A percentile compares a stretch with the other conserved stretches of the same genome.
Evolutionary conservation across 2,888 invertebrate genomes (phyloP).

Genomic region (Oligia latruncula): DNA sequence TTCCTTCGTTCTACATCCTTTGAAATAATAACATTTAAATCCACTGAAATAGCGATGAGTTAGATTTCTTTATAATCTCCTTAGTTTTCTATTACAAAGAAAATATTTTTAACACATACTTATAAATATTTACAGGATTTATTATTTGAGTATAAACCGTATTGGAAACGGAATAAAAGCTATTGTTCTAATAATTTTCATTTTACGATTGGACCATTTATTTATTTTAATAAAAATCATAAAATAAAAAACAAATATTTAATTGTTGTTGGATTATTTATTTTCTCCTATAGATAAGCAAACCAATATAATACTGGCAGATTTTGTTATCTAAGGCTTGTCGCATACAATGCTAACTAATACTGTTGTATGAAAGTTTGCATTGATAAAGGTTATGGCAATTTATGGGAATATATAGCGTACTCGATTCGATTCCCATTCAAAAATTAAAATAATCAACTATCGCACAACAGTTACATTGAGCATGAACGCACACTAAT

Average conservation of each 20-base stretch:
- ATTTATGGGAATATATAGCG: not conserved
- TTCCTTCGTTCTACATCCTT: constrained; percentile 70
- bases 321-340: not conserved
- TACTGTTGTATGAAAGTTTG: not conserved
- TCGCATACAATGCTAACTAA: not conserved
- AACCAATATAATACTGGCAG: constrained; percentile 50
- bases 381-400: not conserved
- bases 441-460: not conserved
- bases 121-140: constrained; percentile 59
- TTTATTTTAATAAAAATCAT: not conserved
- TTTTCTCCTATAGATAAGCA: constrained; percentile 21
- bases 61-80: constrained; percentile 58
- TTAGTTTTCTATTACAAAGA: constrained; percentile 53
- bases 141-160: constrained; percentile 41
- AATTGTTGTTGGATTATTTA: constrained; percentile 23
- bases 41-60: constrained; percentile 64
- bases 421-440: too few species aligned
- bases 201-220: constrained; percentile 60
- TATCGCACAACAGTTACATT: not conserved
- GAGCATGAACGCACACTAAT: not conserved
- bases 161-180: constrained; percentile 45
- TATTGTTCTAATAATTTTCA: constrained; percentile 40
- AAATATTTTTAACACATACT: constrained; percentile 60
- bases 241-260: constrained; percentile 13
- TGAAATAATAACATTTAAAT: constrained; percentile 66